Percentiles rank a stretch among this genome's conserved stretches.
Conservation (phyloP, 1,140 invertebrate species). For the Euglossa dilemma region DNA sequence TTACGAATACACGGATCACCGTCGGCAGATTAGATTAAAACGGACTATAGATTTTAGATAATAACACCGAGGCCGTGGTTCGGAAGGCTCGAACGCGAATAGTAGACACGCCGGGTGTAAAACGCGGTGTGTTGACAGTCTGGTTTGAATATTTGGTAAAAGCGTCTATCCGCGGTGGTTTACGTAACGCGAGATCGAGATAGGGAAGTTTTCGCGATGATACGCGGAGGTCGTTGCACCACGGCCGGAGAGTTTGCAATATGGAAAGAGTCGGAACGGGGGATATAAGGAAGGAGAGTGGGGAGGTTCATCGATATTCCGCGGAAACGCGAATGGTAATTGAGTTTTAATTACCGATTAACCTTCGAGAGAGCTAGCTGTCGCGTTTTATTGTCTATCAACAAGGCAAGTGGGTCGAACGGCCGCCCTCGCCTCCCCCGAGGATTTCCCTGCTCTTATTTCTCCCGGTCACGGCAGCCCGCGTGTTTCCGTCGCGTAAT, state of each 20-base stretch:
- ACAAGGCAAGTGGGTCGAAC: conserved; percentile 32
- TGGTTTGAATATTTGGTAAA: not conserved
- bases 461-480: not conserved
- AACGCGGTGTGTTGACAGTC: not conserved
- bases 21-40: too few relatives aligned
- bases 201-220: not conserved
- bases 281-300: too few relatives aligned
- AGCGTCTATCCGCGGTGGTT: not conserved
- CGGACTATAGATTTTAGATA: too few relatives aligned
- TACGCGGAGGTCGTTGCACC: not conserved
- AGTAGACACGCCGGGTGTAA: too few relatives aligned
- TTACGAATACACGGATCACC: too few relatives aligned
- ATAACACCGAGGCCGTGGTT: too few relatives aligned
- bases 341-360: conserved; percentile 44
- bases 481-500: not conserved
- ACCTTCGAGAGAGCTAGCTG: conserved; percentile 6
- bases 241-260: not conserved
- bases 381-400: conserved; percentile 38
- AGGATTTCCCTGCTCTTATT: conserved; percentile 33
- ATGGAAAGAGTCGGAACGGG: not conserved
- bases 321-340: conserved; percentile 23
- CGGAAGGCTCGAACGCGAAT: too few relatives aligned
- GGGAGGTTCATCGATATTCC: conserved; percentile 19
- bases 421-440: conserved; percentile 3
- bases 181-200: not conserved